Conservation (phyloP, 2,888 invertebrate species). For the Sarcophaga rosellei region DNA sequence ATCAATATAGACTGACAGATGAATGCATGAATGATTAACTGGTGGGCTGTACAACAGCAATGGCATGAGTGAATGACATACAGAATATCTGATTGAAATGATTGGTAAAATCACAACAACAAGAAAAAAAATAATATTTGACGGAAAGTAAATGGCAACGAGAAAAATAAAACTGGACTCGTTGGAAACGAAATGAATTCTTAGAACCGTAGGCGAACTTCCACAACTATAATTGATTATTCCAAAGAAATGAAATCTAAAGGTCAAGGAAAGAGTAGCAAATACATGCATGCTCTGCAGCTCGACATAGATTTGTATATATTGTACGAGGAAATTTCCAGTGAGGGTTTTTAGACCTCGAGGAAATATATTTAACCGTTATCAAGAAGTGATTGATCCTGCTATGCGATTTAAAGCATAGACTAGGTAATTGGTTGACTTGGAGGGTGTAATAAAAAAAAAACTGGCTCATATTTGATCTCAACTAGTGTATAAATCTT, state of each 20-base stretch:
- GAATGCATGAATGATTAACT: neutral
- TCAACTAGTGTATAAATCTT: too few relatives aligned
- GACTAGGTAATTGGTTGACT: too few relatives aligned
- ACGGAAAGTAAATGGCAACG: slow-evolving; percentile 25
- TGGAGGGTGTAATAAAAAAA: too few relatives aligned
- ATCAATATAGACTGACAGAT: neutral
- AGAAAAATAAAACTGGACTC: neutral
- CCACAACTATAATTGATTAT: slow-evolving; percentile 60
- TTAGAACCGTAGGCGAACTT: slow-evolving; percentile 64
- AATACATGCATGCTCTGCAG: too few relatives aligned
- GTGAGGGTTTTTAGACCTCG: too few relatives aligned
- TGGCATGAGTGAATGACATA: slow-evolving; percentile 3
- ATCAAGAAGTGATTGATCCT: too few relatives aligned
- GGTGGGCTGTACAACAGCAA: neutral
- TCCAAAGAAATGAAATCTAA: neutral
- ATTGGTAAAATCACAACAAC: slow-evolving; percentile 57
- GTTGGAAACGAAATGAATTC: slow-evolving; percentile 55
- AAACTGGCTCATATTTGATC: too few relatives aligned
- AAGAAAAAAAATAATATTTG: neutral
- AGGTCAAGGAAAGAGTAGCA: too few relatives aligned
- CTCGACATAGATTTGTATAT: too few relatives aligned
- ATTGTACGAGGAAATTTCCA: too few relatives aligned
- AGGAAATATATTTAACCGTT: too few relatives aligned
- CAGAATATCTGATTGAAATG: neutral
- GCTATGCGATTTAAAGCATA: too few relatives aligned